A percentile compares a stretch with the other conserved stretches of the same genome.
phyloP scores from a whole-genome alignment of 2,888 invertebrate species.

The Dolomedes plantarius region DNA sequence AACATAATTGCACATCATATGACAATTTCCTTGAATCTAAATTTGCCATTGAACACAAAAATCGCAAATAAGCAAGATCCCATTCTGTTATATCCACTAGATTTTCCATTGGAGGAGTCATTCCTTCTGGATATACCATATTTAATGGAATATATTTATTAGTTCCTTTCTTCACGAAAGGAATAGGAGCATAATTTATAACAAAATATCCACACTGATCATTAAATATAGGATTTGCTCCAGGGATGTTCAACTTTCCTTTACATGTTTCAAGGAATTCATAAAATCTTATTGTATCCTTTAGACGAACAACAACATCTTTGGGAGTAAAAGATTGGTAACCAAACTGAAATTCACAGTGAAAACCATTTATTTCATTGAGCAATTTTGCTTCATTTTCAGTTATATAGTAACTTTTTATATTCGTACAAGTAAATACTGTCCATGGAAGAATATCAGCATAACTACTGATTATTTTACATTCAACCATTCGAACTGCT shows the following conservation, averaged over 20 bases:
- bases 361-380: slow-evolving; percentile 93
- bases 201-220: slow-evolving; percentile 66
- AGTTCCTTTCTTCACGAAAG: slow-evolving; percentile 56
- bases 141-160: slow-evolving; percentile 70
- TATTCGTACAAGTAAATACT: slow-evolving; percentile 92
- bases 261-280: slow-evolving; percentile 89
- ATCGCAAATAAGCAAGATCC: slow-evolving; percentile 94
- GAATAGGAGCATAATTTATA: slow-evolving; percentile 51
- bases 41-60: slow-evolving; percentile 95
- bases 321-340: slow-evolving; percentile 90
- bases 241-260: slow-evolving; percentile 42
- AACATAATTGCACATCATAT: slow-evolving; percentile 37
- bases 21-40: slow-evolving; percentile 54
- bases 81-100: slow-evolving; percentile 81
- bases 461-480: slow-evolving; percentile 89
- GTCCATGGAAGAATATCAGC: slow-evolving; percentile 91
- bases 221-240: slow-evolving; percentile 22
- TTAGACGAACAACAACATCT: slow-evolving; percentile 91
- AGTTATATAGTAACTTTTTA: slow-evolving; percentile 94
- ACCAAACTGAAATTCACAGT: slow-evolving; percentile 93
- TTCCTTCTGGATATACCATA: slow-evolving; percentile 47
- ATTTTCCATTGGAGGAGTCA: slow-evolving; percentile 38
- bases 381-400: slow-evolving; percentile 91
- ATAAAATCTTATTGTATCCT: slow-evolving; percentile 91
- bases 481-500: slow-evolving; percentile 95